Evolutionary conservation across 2,888 invertebrate genomes (phyloP).

Genomic region (Sinopyrophorus schimmeli): DNA sequence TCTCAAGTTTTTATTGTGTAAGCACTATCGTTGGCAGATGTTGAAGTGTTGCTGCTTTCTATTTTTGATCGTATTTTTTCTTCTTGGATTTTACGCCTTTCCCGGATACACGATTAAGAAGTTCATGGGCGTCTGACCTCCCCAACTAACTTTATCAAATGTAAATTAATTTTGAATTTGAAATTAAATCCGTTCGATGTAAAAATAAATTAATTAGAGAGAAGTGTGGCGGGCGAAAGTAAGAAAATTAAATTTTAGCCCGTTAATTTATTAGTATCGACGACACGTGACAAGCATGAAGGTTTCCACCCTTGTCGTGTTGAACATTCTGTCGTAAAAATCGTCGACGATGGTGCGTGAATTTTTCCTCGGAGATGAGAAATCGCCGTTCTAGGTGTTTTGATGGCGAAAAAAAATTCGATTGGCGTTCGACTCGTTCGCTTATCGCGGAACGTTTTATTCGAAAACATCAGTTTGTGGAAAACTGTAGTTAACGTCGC

Average conservation of each 20-base stretch:
- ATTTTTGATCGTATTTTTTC: slow-evolving; percentile 48
- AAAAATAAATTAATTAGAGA: slow-evolving; percentile 10
- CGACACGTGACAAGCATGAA: slow-evolving; percentile 7
- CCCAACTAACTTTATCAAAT: too few relatives aligned
- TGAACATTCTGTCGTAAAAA: too few relatives aligned
- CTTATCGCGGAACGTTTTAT: too few relatives aligned
- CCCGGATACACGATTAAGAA: slow-evolving; percentile 59
- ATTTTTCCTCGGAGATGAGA: too few relatives aligned
- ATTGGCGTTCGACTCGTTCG: too few relatives aligned
- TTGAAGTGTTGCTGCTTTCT: slow-evolving; percentile 47
- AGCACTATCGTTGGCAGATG: slow-evolving; percentile 54
- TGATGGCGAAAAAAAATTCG: too few relatives aligned
- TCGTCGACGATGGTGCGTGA: too few relatives aligned
- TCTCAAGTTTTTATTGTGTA: slow-evolving; percentile 49
- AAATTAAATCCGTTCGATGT: slow-evolving; percentile 5
- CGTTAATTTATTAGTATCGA: slow-evolving; percentile 12
- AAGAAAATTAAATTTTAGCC: background rate
- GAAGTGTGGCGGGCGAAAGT: too few relatives aligned
- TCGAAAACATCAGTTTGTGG: too few relatives aligned
- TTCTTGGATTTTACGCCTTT: slow-evolving; percentile 55
- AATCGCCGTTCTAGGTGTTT: too few relatives aligned
- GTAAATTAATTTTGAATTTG: background rate
- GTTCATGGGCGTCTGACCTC: slow-evolving; percentile 49
- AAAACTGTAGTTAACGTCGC: too few relatives aligned
- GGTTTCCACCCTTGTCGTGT: slow-evolving; percentile 12